Conservation (phyloP, 2,888 invertebrate species). For the Cremastinae sp. region DNA sequence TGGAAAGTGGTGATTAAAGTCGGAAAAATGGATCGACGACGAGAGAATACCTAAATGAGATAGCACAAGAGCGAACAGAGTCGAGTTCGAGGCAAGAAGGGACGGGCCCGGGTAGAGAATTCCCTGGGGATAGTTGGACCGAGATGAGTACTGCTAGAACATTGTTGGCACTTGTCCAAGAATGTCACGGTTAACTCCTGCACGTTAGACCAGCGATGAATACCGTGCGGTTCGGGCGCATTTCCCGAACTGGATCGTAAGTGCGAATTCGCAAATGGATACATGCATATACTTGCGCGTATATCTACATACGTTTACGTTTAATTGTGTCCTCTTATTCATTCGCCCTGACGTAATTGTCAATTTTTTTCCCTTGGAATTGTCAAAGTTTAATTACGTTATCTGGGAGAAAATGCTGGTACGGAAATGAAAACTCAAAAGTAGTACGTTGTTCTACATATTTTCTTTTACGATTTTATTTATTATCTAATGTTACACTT, state of each 20-base stretch:
- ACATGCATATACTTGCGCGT: neutral
- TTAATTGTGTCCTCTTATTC: too few species aligned
- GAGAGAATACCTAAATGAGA: constrained; percentile 30
- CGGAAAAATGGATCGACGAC: constrained; percentile 1
- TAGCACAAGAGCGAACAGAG: constrained; percentile 28
- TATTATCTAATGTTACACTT: too few species aligned
- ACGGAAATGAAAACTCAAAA: too few species aligned
- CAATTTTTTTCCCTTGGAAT: too few species aligned
- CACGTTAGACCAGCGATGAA: constrained; percentile 34
- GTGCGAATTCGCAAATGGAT: constrained; percentile 5
- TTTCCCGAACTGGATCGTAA: constrained; percentile 19
- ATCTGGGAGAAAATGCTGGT: too few species aligned
- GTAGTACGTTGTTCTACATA: too few species aligned
- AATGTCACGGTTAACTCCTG: constrained; percentile 44
- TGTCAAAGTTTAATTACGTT: too few species aligned
- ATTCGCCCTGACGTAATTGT: too few species aligned
- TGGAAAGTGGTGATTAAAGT: constrained; percentile 31
- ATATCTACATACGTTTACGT: too few species aligned
- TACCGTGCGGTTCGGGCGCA: constrained; percentile 10
- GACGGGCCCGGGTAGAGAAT: too few species aligned
- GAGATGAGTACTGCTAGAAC: constrained; percentile 32
- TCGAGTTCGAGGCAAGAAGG: too few species aligned
- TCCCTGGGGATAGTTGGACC: constrained; percentile 26
- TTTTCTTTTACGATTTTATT: too few species aligned
- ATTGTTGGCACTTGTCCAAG: constrained; percentile 54